These are phyloP conservation scores for Protonibea diacanthus DNA, from an alignment of 2,797 vertebrate species.

Conservation along the genomic window DNA sequence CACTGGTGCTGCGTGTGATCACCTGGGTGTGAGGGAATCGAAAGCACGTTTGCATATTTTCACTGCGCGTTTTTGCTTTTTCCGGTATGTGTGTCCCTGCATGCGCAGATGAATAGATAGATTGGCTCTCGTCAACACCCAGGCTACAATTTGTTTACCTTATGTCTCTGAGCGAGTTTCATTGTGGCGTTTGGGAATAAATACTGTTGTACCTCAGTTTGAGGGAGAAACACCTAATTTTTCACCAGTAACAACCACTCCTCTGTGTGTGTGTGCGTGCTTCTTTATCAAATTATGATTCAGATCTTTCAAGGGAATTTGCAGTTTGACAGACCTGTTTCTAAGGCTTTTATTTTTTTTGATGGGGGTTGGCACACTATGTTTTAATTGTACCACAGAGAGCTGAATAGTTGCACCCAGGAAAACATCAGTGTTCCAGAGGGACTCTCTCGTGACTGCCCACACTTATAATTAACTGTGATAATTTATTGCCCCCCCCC, in stretches of 20 bases:
- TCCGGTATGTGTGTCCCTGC: slow-evolving; percentile 4
- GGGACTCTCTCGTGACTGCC: slow-evolving; percentile 34
- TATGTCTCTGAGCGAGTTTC: slow-evolving; percentile 6
- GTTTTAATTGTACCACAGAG: slow-evolving; percentile 53
- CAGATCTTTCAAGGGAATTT: slow-evolving; percentile 12
- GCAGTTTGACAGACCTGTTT: slow-evolving; percentile 35
- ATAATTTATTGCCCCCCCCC: slow-evolving; percentile 34
- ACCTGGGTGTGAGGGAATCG: slow-evolving; percentile 29
- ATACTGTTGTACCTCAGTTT: slow-evolving; percentile 5
- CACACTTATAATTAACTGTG: slow-evolving; percentile 46
- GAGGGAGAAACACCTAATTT: not conserved
- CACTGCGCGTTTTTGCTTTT: not conserved
- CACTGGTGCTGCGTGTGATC: slow-evolving; percentile 37
- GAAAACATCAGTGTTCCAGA: slow-evolving; percentile 26
- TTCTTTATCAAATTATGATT: slow-evolving; percentile 20
- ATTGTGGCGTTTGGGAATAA: slow-evolving; percentile 18
- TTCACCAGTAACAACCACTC: not conserved
- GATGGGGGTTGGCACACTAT: not conserved
- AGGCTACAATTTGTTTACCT: slow-evolving; percentile 48
- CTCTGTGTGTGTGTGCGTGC: slow-evolving; percentile 16
- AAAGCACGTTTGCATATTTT: slow-evolving; percentile 43
- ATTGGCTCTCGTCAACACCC: slow-evolving; percentile 12
- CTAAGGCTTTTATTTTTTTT: not conserved
- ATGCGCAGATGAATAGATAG: slow-evolving; percentile 31
- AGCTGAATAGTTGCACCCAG: slow-evolving; percentile 48